Percentiles rank a stretch among this genome's conserved stretches.
These are phyloP conservation scores for Fulica atra DNA, from an alignment of 2,113 vertebrate genomes.

Conservation along the genomic window DNA sequence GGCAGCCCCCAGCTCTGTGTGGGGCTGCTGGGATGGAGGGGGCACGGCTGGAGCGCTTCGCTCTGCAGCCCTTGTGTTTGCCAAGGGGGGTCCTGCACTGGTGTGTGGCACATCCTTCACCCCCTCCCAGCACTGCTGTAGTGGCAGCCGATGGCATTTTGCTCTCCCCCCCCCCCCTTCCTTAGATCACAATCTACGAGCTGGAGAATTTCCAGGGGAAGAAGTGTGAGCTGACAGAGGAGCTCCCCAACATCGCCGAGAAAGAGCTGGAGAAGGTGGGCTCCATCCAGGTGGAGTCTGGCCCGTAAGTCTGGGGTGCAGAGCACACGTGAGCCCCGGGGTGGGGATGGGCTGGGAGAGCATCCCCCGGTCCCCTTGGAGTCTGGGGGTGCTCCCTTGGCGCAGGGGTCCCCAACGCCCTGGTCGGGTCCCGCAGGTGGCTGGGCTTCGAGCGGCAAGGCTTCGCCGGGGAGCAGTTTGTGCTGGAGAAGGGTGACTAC, in stretches of 20 bases:
- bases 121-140: neutral
- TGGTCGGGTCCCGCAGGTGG: constrained; percentile 76
- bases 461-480: constrained; percentile 87
- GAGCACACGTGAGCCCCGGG: rapidly evolving
- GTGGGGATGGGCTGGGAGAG: neutral
- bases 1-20: rapidly evolving
- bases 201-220: constrained; percentile 89
- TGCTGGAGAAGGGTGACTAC: constrained; percentile 92
- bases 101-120: rapidly evolving
- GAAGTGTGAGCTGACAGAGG: constrained; percentile 81
- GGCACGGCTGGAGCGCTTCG: rapidly evolving
- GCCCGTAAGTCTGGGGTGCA: constrained; percentile 76
- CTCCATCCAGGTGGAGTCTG: constrained; percentile 87
- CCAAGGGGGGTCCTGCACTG: neutral
- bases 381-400: no score
- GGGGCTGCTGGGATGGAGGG: rapidly evolving
- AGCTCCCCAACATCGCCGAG: constrained; percentile 82
- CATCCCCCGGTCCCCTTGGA: neutral
- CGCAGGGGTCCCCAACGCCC: neutral
- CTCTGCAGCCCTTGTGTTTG: neutral
- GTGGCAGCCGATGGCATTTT: rapidly evolving
- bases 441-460: constrained; percentile 84
- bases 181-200: constrained; percentile 74
- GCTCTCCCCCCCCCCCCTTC: neutral
- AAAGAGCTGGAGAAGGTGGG: constrained; percentile 86